Evolutionary conservation across 2,113 vertebrate species (phyloP), one percentile per base, ranked within the genome.

Genomic region (Microtus richardsoni): DNA sequence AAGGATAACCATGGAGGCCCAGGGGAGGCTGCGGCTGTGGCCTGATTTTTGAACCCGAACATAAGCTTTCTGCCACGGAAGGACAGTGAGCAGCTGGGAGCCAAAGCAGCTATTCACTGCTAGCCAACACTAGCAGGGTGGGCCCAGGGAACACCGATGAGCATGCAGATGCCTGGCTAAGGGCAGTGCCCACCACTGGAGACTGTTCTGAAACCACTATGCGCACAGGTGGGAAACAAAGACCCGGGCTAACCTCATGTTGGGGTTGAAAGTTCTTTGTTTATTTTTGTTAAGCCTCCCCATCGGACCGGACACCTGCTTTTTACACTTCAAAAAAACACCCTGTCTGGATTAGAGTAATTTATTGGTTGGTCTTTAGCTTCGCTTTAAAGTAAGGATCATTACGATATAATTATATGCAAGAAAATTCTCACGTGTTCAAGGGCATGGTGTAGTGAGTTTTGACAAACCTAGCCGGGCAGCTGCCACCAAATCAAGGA

Each of bases 1-100:
- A 77, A 91, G 58, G 97, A 96, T 71, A 71, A 88, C 97, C 70
- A 4, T 11, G 95, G 86, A 96, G 95, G 94, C 11, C 0, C 70
- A 21, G 74, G 26, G 78, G n/a, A 88, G 22, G 89, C 70, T 85
- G 28, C 19, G 78, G 80, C 26, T 13, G 83, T 7, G 9, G 75
- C 54, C 88, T 85, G 60, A 14, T 68, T 79, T 79, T 52, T 28
- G 5, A n/a, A 39, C 60, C 86, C 54, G 68, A 77, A 92, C 70
- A 78, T 39, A 16, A 5, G 2, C 58, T 95, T 74, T 71, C 54
- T 62, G n/a, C 7, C 86, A 49, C 60, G 0, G 28, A 39, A 68
- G 62, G 71, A 77, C 30, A 49, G 83, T 28, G 0, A 49, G 58
- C 17, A 62, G 86, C 89, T 44, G 87, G 77, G 66, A 47, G 73